phyloP scores from a whole-genome alignment of 1,140 invertebrate genomes.

The Spodoptera frugiperda region DNA sequence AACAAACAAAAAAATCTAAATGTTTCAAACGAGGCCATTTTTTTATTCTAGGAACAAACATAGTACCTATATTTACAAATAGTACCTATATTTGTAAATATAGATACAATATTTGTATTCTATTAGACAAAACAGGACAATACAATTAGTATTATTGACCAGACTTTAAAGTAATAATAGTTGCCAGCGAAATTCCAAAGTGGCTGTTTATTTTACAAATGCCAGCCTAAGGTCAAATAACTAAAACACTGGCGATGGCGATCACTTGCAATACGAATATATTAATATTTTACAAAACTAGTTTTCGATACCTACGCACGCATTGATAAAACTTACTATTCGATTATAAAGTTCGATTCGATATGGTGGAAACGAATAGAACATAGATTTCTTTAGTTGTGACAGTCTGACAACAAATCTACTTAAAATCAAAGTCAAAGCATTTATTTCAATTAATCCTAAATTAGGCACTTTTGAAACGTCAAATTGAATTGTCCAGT shows the following conservation, averaged over 20 bases:
- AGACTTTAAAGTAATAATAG: conserved; percentile 20
- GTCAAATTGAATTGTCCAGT: no score
- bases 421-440: no score
- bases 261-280: conserved; percentile 42
- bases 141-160: conserved; percentile 9
- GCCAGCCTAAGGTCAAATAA: conserved; percentile 53
- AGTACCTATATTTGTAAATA: background rate
- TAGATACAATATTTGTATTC: no score
- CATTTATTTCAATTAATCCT: no score
- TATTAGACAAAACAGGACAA: background rate
- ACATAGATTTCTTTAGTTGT: no score
- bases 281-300: conserved; percentile 49
- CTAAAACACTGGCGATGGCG: conserved; percentile 44
- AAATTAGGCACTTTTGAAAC: no score
- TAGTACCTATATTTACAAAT: background rate
- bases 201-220: conserved; percentile 50
- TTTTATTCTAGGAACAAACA: background rate
- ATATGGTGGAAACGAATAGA: background rate
- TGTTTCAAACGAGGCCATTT: background rate
- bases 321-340: conserved; percentile 30
- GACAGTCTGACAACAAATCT: no score
- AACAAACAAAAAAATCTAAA: background rate
- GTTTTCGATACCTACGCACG: conserved; percentile 48
- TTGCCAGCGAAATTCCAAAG: conserved; percentile 27
- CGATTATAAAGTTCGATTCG: conserved; percentile 20